Percentiles rank a stretch among this genome's conserved stretches.
Conservation (phyloP, 2,888 invertebrate genomes). For the Phragmatobia fuliginosa region DNA sequence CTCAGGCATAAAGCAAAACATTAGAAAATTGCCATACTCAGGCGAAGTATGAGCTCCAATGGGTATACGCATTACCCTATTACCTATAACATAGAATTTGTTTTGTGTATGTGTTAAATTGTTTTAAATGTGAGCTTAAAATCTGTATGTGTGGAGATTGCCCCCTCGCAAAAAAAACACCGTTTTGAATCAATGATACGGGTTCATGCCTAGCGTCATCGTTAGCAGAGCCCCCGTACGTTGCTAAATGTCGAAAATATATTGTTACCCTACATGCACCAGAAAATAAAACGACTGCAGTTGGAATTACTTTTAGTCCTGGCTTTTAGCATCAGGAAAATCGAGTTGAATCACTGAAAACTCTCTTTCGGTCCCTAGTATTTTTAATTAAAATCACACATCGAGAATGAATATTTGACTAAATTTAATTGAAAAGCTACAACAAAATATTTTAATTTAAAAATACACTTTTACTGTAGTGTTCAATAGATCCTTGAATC, state of each 20-base stretch:
- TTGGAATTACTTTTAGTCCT: conserved; percentile 60
- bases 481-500: too few relatives aligned
- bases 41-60: too few relatives aligned
- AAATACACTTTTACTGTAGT: neutral
- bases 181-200: conserved; percentile 31
- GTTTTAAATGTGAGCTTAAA: too few relatives aligned
- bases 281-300: conserved; percentile 57
- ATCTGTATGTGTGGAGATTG: too few relatives aligned
- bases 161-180: too few relatives aligned
- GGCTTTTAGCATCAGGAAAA: conserved; percentile 62
- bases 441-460: neutral
- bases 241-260: conserved; percentile 31
- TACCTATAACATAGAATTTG: too few relatives aligned
- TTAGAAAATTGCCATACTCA: too few relatives aligned
- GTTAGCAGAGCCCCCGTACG: conserved; percentile 39
- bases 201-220: conserved; percentile 27
- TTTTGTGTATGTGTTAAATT: too few relatives aligned
- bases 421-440: neutral
- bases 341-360: conserved; percentile 54
- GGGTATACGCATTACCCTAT: too few relatives aligned
- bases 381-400: conserved; percentile 71
- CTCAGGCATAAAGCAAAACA: too few relatives aligned
- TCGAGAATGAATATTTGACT: conserved; percentile 46
- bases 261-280: conserved; percentile 43
- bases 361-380: conserved; percentile 56